Base-by-base conservation (phyloP, 2,797 vertebrate species). In the Gephyroberyx darwinii region DNA sequence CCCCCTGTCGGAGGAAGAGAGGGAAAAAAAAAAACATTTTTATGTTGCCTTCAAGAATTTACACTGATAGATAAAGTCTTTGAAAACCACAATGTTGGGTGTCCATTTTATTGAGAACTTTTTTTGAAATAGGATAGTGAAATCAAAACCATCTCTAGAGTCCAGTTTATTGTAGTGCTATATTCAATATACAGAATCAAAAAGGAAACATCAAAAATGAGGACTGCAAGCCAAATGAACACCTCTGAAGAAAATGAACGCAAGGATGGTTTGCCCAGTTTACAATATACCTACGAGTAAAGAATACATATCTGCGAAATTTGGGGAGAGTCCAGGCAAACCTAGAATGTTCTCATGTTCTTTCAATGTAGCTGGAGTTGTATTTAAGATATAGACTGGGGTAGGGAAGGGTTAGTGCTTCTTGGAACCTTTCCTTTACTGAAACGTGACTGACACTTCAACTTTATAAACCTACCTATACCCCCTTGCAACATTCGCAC, bases 21-120 rank as follows among this genome's bases (percentile, higher is more conserved):
- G 85, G 78, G 30, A 68, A 30, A 69, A 70, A 79, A 71, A 78
- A 58, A 81, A 81, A 88, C 81, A 81, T 88, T 91, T 93, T 94
- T 94, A 87, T 90, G 92, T 94, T 94, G 94, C 93, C 93, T 95
- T 95, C 85, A 90, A 93, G 89, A 93, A 92, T 92, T 89, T 88
- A 91, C 88, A 90, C 86, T 85, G 78, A 87, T 91, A 90, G 86
- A 84, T 88, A 84, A 86, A 91, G 91, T 92, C 88, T 93, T 93
- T 90, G 80, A 90, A 90, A 91, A 88, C 81, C 92, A 90, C 86
- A 72, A 84, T 53, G 87, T 86, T 89, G 90, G 88, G 78, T 87
- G 84, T 92, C 80, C 86, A 85, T 90, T 92, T 92, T 92, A 90
- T 93, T 91, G 89, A 83, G 85, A 92, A 90, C 88, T 92, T 91